phyloP scores from a whole-genome alignment of 2,888 invertebrate genomes.

The Perizoma flavofasciatum region DNA sequence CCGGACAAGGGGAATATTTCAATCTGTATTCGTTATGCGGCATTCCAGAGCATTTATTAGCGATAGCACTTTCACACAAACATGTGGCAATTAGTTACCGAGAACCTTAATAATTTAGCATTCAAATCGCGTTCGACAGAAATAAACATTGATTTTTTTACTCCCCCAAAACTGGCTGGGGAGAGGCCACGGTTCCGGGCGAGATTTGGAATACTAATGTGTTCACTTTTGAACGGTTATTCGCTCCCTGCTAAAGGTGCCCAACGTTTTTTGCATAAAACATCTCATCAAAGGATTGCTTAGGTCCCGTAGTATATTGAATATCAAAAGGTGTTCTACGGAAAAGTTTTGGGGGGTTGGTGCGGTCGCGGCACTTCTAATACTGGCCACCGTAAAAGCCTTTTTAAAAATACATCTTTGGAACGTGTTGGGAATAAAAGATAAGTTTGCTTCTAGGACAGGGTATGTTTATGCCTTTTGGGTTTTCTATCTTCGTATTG shows the following conservation, averaged over 20 bases:
- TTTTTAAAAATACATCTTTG: constrained; percentile 81
- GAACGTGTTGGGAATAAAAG: constrained; percentile 77
- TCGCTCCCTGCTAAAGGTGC: constrained; percentile 77
- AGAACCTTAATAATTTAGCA: constrained; percentile 66
- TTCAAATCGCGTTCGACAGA: constrained; percentile 76
- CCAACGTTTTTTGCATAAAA: constrained; percentile 84
- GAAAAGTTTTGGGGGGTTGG: constrained; percentile 71
- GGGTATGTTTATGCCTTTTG: constrained; percentile 27
- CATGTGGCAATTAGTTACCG: constrained; percentile 75
- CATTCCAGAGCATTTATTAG: constrained; percentile 53
- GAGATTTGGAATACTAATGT: constrained; percentile 80
- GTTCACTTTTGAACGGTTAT: constrained; percentile 81
- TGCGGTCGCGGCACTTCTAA: constrained; percentile 71
- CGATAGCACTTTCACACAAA: constrained; percentile 65
- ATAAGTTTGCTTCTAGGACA: constrained; percentile 40
- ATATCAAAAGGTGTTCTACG: constrained; percentile 81
- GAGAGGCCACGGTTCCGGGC: constrained; percentile 64
- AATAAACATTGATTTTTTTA: constrained; percentile 84
- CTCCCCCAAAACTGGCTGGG: constrained; percentile 71
- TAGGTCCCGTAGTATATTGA: constrained; percentile 80
- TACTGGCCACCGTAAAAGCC: constrained; percentile 74
- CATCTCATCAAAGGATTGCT: constrained; percentile 84
- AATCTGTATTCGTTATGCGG: constrained; percentile 47
- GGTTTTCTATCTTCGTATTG: constrained; percentile 8
- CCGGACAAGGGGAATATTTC: constrained; percentile 48